These are phyloP conservation scores for Orchesella cincta DNA, from an alignment of 1,140 invertebrate genomes.

Conservation along the genomic window DNA sequence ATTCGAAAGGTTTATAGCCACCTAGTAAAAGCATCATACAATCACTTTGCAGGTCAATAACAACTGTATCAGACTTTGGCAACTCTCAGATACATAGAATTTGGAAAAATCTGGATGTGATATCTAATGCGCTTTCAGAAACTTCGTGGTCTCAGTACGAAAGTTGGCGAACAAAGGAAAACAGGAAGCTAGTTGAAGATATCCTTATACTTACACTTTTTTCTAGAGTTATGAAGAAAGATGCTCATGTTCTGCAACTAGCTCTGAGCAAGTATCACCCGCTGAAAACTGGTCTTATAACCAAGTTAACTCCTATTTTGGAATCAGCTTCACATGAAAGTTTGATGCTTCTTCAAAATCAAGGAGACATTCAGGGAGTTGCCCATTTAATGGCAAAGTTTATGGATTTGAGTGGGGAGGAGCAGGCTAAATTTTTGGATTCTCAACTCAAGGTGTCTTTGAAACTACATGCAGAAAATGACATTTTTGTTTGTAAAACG, in stretches of 20 bases:
- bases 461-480: background rate
- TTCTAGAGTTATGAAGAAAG: background rate
- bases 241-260: background rate
- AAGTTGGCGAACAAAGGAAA: background rate
- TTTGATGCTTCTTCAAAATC: background rate
- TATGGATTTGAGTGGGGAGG: background rate
- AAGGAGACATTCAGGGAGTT: conserved; percentile 19
- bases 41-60: background rate
- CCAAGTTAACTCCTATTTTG: conserved; percentile 8
- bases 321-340: background rate
- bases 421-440: background rate
- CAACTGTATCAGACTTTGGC: conserved; percentile 11
- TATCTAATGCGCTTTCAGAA: conserved; percentile 20
- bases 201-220: conserved; percentile 6
- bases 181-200: conserved; percentile 19
- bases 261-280: conserved; percentile 12
- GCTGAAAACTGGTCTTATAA: conserved; percentile 7
- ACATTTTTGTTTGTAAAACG: background rate
- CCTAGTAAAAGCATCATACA: background rate
- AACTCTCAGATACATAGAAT: conserved; percentile 33
- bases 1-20: background rate
- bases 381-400: conserved; percentile 8
- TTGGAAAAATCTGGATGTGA: conserved; percentile 37
- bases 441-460: conserved; percentile 1
- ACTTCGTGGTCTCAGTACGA: conserved; percentile 12